Base-by-base conservation (phyloP, 2,888 invertebrate genomes). In the Brachyopa scutellaris region DNA sequence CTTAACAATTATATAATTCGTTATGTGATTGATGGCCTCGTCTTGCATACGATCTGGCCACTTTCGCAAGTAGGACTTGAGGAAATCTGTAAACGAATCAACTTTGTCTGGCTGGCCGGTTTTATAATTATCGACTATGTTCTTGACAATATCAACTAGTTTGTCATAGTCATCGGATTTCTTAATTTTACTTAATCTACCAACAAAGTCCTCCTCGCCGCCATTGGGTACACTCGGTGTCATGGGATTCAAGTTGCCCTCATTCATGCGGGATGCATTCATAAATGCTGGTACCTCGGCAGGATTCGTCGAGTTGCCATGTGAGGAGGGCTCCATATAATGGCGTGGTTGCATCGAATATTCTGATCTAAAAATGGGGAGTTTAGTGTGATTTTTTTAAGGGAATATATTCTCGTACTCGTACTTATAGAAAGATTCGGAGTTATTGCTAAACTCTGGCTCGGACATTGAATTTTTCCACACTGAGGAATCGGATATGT, bases 391-490 rank as follows among this genome's bases (percentile, higher is more conserved):
- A 5, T 26, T 5, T 6, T 26, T 26, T 26, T 5, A 26, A 5
- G 3, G 3, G 26, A 26, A 26, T 26, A 26, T 26, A 6, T 26
- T 26, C 6, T 26, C 6, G 6, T 26, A 5, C 6, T 26, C 84
- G 70, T 84, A 89, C 89, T 89, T 89, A 72, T 89, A 89, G 88
- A 89, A 89, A 85, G 89, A 88, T 87, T 89, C 89, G 87, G 89
- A 87, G 85, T 89, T 89, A 84, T 88, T 89, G 79, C 88, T 89
- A 69, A 89, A 89, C 86, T 89, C 89, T 88, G 89, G 89, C 84
- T 89, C 89, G 88, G 89, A 89, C 89, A 89, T 89, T 89, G 88
- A 88, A 88, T 88, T 89, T 87, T 89, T 89, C 89, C 89, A 89
- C 85, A 89, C 89, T 86, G 89, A 89, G 74, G 89, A 89, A 85